phyloP scores from a whole-genome alignment of 2,113 vertebrate genomes.

The Isurus oxyrinchus region DNA sequence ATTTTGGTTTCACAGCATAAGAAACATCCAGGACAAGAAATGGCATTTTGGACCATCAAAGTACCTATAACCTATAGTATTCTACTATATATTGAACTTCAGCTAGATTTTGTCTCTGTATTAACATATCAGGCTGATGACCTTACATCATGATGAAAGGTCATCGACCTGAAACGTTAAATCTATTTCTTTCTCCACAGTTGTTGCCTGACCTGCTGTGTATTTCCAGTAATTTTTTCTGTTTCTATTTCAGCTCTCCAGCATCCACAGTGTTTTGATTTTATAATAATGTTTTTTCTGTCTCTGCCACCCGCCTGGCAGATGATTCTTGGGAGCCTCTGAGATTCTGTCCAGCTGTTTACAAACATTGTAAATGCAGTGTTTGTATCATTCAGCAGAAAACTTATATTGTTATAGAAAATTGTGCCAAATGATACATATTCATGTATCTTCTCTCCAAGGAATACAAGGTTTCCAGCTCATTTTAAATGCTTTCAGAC shows the following conservation, averaged over 20 bases:
- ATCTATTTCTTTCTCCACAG: too few species aligned
- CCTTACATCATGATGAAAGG: too few species aligned
- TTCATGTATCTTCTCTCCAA: not conserved
- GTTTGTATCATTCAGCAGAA: not conserved
- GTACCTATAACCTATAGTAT: not conserved
- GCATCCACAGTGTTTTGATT: too few species aligned
- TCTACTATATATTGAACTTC: not conserved
- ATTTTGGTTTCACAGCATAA: not conserved
- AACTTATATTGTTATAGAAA: not conserved
- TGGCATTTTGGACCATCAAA: not conserved
- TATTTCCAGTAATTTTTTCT: too few species aligned
- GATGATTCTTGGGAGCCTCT: not conserved
- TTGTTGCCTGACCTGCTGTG: too few species aligned
- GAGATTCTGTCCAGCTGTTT: not conserved
- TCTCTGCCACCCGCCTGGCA: not conserved
- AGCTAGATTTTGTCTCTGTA: not conserved
- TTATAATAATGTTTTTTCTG: not conserved
- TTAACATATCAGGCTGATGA: too few species aligned
- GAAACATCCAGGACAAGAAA: not conserved
- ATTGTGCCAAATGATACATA: not conserved
- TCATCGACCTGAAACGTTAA: too few species aligned
- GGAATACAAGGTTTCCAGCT: not conserved
- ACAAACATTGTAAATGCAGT: not conserved
- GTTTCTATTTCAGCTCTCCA: too few species aligned
- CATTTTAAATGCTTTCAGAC: not conserved